A percentile compares a stretch with the other conserved stretches of the same genome.
Conservation (phyloP, 2,888 invertebrate species). For the Scotopteryx bipunctaria region DNA sequence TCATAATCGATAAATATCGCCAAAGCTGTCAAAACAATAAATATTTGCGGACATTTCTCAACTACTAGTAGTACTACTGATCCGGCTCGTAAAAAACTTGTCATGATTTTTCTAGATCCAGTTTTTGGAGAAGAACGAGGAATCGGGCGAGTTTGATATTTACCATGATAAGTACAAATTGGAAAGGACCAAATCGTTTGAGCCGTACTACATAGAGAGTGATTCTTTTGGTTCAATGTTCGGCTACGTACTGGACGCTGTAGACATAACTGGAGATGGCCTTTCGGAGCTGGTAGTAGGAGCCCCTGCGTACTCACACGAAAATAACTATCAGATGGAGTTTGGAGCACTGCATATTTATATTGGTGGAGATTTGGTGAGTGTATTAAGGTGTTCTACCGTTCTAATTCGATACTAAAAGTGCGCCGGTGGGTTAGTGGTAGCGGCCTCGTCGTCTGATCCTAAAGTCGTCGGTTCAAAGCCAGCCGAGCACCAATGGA, state of each 20-base stretch:
- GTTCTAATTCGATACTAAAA: no score
- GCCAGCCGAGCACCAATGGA: no score
- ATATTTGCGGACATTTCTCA: no score
- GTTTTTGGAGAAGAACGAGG: constrained; percentile 33
- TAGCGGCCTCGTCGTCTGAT: no score
- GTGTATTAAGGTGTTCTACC: not conserved
- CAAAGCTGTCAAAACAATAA: no score
- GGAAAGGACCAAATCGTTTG: not conserved
- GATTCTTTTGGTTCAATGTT: constrained; percentile 78
- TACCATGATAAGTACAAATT: not conserved
- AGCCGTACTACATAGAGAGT: constrained; percentile 21
- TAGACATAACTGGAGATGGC: constrained; percentile 79
- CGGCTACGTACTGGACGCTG: constrained; percentile 73
- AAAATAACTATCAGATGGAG: constrained; percentile 58
- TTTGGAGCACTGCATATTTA: constrained; percentile 82
- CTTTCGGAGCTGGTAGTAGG: constrained; percentile 84
- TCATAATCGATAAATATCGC: no score
- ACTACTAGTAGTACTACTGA: no score
- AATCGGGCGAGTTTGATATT: not conserved
- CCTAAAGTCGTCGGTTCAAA: no score
- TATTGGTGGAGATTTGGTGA: constrained; percentile 48
- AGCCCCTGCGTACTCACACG: constrained; percentile 72
- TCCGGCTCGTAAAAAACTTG: no score
- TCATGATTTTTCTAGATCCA: constrained; percentile 40
- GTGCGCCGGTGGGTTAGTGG: no score